Evolutionary conservation across 2,113 vertebrate genomes (phyloP), one percentile per base, ranked within the genome.

Genomic region (Nycticebus coucang): DNA sequence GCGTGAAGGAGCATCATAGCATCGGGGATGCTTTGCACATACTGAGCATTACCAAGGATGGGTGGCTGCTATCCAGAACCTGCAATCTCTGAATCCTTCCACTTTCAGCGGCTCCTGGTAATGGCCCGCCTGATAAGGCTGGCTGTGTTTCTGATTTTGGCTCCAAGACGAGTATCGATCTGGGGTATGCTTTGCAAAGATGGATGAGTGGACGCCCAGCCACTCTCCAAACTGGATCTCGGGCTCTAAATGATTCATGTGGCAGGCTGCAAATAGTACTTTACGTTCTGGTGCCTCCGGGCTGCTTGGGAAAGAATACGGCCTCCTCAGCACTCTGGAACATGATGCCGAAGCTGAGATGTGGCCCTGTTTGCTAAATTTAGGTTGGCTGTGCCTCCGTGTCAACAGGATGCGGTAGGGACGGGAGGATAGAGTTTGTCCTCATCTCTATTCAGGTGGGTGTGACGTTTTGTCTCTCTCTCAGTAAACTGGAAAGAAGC

Each of bases 221-320:
- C 60, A 89, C 66, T 93, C 75, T 92, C 79, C 90, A 94, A 55
- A 72, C 79, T 53, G 83, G 89, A 55, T 89, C 79, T 96, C 19
- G 0, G 74, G 41, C 13, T 96, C 94, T 96, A 92, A 97, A 95
- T 94, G 80, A 96, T 93, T 97, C 80, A 97, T 95, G 62, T 8
- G 45, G 57, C 50, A 33, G 87, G 89, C 81, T 94, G 50, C 87
- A 97, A 89, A 94, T 93, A 93, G 95, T 75, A 41, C 92, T 80
- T 87, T 45, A 4, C 0, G 4, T 79, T 45, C 87, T 9, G 0
- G 83, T 53, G 78, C 79, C 75, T 86, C 69, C 37, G 2, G 53
- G 89, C 59, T 75, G 33, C 89, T 53, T 78, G 53, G 59, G 64
- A 37, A 69, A 68, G 72, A 55, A 64, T 60, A 7, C 0, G 3